phyloP scores from a whole-genome alignment of 2,797 vertebrate genomes.

The Sparus aurata region DNA sequence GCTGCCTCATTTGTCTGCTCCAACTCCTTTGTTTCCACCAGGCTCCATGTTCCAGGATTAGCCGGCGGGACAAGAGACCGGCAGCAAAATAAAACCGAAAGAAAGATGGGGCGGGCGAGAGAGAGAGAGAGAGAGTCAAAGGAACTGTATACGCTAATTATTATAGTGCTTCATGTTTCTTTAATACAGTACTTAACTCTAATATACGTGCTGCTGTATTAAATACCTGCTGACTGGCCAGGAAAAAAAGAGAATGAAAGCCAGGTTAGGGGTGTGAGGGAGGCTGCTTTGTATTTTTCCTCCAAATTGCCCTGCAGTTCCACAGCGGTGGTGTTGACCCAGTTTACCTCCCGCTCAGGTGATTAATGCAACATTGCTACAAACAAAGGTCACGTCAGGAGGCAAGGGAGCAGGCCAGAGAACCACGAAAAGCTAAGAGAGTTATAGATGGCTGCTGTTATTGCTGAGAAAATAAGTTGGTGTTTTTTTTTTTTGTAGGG shows the following conservation, averaged over 20 bases:
- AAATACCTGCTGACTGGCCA: slow-evolving; percentile 68
- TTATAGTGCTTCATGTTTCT: slow-evolving; percentile 64
- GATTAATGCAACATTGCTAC: slow-evolving; percentile 82
- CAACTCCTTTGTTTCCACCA: slow-evolving; percentile 83
- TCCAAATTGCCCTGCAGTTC: slow-evolving; percentile 65
- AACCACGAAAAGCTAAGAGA: slow-evolving; percentile 61
- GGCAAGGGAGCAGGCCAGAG: slow-evolving; percentile 59
- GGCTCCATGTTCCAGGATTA: slow-evolving; percentile 61
- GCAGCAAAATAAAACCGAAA: slow-evolving; percentile 34
- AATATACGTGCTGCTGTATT: slow-evolving; percentile 63
- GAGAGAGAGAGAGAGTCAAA: slow-evolving; percentile 15
- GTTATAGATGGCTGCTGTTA: slow-evolving; percentile 50
- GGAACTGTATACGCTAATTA: slow-evolving; percentile 64
- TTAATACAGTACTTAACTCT: slow-evolving; percentile 59
- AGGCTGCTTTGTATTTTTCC: slow-evolving; percentile 30
- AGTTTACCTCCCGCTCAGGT: slow-evolving; percentile 82
- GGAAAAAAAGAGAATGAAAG: slow-evolving; percentile 45
- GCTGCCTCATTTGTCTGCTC: slow-evolving; percentile 84
- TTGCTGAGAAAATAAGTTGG: slow-evolving; percentile 62
- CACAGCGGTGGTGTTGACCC: slow-evolving; percentile 79
- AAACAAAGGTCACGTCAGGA: slow-evolving; percentile 80
- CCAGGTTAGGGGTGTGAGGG: slow-evolving; percentile 33
- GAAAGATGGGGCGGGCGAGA: slow-evolving; percentile 20
- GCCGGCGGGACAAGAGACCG: slow-evolving; percentile 45
- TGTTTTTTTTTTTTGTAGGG: slow-evolving; percentile 58